These are phyloP conservation scores for Triplophysa dalaica DNA, from an alignment of 2,113 vertebrate genomes.

Conservation along the genomic window DNA sequence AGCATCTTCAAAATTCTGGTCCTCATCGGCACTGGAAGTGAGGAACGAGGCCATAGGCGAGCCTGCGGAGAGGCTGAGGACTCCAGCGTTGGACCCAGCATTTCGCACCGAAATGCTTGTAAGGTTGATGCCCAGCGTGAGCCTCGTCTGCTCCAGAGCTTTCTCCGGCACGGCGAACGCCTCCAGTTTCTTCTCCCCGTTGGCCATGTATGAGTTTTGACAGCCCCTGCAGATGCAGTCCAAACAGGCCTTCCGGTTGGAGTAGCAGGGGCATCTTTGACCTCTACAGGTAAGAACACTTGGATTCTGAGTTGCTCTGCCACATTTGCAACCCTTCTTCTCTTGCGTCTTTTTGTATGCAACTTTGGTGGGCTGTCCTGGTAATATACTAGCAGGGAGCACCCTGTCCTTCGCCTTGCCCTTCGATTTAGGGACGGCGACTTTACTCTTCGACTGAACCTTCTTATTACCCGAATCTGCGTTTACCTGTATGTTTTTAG, in stretches of 20 bases:
- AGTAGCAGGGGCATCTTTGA: constrained; percentile 97
- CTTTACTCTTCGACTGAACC: constrained; percentile 88
- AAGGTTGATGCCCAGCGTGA: constrained; percentile 98
- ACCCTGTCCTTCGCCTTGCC: constrained; percentile 88
- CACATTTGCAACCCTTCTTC: constrained; percentile 98
- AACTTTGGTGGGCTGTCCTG: constrained; percentile 86
- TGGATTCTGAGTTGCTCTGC: constrained; percentile 97
- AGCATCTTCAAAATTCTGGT: constrained; percentile 92
- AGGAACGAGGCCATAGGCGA: constrained; percentile 92
- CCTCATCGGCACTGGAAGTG: constrained; percentile 88
- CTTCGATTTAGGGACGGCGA: constrained; percentile 87
- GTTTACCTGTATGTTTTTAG: constrained; percentile 89
- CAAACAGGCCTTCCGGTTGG: constrained; percentile 97
- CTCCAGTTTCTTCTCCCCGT: constrained; percentile 98
- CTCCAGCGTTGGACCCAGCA: constrained; percentile 84
- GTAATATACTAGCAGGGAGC: constrained; percentile 83
- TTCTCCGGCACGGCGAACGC: constrained; percentile 98
- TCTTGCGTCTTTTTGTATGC: constrained; percentile 95
- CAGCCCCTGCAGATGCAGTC: constrained; percentile 99
- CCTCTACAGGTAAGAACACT: constrained; percentile 98
- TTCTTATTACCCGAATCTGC: constrained; percentile 85
- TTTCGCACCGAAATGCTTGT: constrained; percentile 95
- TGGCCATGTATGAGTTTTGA: constrained; percentile 99
- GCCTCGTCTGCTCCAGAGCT: constrained; percentile 96
- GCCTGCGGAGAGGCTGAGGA: constrained; percentile 85